Evolutionary conservation across 2,113 vertebrate species (phyloP).

Genomic region (Prietella phreatophila): DNA sequence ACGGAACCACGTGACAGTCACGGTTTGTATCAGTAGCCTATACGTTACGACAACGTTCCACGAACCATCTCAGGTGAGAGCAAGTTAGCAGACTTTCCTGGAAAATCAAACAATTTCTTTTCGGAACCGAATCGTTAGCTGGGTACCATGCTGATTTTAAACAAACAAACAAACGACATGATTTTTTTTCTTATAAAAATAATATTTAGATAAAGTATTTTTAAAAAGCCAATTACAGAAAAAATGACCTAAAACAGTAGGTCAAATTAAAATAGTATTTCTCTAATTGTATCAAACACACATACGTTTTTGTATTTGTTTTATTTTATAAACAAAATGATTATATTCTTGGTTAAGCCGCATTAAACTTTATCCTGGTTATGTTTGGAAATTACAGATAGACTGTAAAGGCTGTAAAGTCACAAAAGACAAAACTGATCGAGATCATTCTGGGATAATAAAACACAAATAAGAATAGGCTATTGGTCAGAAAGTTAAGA

Average conservation of each 20-base stretch:
- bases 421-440: no score
- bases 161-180: background rate
- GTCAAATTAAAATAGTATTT: background rate
- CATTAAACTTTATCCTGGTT: background rate
- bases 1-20: background rate
- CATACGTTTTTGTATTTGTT: background rate
- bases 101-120: background rate
- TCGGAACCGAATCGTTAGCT: background rate
- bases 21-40: background rate
- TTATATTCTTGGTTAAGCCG: background rate
- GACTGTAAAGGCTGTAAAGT: background rate
- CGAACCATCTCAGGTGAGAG: background rate
- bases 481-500: background rate
- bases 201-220: background rate
- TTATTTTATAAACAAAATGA: background rate
- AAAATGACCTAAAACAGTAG: no score
- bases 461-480: background rate
- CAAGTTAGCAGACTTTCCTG: background rate
- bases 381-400: background rate
- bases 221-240: no score
- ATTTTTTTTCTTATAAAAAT: background rate
- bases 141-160: background rate
- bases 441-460: background rate
- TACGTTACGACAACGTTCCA: background rate
- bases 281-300: background rate